Base-by-base conservation (phyloP, 2,797 vertebrate species). In the Melanotaenia trifasciata region DNA sequence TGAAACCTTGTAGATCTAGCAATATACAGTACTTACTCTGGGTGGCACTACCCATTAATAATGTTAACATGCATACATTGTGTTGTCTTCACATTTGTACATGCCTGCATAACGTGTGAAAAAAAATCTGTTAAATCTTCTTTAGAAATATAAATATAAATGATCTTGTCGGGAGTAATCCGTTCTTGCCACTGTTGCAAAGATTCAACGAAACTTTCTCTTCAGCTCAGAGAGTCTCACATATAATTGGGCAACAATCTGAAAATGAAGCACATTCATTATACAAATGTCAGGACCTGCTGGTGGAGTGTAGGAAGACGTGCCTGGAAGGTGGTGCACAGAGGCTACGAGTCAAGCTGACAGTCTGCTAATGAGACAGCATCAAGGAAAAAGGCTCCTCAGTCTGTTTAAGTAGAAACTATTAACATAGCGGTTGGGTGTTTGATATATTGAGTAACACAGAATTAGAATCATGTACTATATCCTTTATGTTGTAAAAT, bases 231-330 rank as follows among this genome's bases (percentile, higher is more conserved):
- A 8, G 53, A 65, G 71, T 85, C 68, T 84, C 26, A 61, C 79
- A 78, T 72, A 67, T 88, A 82, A 84, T 81, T 84, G 84, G 84
- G 70, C 67, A 70, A 74, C 64, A 45, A 18, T 84, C 75, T 81
- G 79, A 86, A 87, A 89, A 85, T 74, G 70, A 87, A 58, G 67
- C 85, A 67, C 74, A 67, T 80, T 88, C 88, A 85, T 93, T 88
- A 91, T 70, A 87, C 75, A 84, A 90, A 87, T 89, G 90, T 88
- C 88, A 91, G 79, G 58, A 83, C 79, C 81, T 85, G 81, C 86
- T 84, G 85, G 67, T 85, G 76, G 69, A 85, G 89, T 84, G 83
- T 75, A 70, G 86, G 83, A 77, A 72, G 76, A 72, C 68, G 61
- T 72, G 59, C 58, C 43, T 33, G 28, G 67, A 64, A 74, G 74